phyloP scores from a whole-genome alignment of 2,797 vertebrate species.

The Vespertilio murinus region DNA sequence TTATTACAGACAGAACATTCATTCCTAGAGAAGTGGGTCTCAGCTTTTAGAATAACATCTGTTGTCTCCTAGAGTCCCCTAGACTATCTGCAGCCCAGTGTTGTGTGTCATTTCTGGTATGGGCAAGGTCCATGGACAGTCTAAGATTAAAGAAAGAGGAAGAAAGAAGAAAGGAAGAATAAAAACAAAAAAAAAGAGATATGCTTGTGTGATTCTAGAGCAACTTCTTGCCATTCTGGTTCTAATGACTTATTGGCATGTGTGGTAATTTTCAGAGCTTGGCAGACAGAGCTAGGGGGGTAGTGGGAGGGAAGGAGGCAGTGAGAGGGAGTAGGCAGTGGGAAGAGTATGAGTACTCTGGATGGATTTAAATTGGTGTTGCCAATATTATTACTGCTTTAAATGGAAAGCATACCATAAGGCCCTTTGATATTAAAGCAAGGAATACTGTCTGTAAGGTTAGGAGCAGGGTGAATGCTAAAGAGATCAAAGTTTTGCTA shows the following conservation, averaged over 20 bases:
- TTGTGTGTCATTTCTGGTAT: not conserved
- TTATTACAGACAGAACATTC: not conserved
- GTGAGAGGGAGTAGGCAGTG: no score
- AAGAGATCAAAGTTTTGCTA: not conserved
- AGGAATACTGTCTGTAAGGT: not conserved
- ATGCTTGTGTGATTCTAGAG: not conserved
- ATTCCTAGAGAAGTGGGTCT: not conserved
- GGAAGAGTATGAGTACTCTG: not conserved
- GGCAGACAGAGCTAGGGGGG: constrained; percentile 67
- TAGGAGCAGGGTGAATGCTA: not conserved
- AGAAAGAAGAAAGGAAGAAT: not conserved
- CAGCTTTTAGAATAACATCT: not conserved
- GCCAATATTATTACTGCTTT: not conserved
- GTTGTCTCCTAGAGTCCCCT: not conserved
- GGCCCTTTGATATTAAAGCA: not conserved
- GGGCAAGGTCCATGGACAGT: not conserved
- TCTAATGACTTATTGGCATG: constrained; percentile 84
- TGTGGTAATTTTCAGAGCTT: constrained; percentile 74
- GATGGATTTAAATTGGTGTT: not conserved
- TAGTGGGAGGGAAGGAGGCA: not conserved
- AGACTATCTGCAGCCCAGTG: not conserved
- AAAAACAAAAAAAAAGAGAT: not conserved
- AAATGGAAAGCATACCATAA: not conserved
- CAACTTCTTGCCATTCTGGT: constrained; percentile 65
- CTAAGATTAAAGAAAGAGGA: not conserved